These are phyloP conservation scores for Tupiocoris notatus DNA, from an alignment of 2,888 invertebrate species.

Conservation along the genomic window DNA sequence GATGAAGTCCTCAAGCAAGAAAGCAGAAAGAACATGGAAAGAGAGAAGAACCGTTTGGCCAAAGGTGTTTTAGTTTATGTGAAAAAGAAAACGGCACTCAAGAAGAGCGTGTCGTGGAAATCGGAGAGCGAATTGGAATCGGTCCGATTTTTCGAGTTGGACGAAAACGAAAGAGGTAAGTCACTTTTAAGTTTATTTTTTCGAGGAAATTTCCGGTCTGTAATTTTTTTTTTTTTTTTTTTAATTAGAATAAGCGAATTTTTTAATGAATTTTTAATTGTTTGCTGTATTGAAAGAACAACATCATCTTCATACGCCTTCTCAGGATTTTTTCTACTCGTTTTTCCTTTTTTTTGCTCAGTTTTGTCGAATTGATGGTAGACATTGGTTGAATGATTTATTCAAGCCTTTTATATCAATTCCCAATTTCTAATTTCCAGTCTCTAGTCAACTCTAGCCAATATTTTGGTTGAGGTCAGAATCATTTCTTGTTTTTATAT, in stretches of 20 bases:
- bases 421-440: too few species aligned
- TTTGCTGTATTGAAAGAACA: too few species aligned
- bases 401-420: too few species aligned
- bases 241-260: not conserved
- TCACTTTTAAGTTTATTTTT: slow-evolving; percentile 2
- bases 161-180: slow-evolving; percentile 80
- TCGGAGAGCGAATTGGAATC: slow-evolving; percentile 76
- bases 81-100: slow-evolving; percentile 61
- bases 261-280: slow-evolving; percentile 15
- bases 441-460: too few species aligned
- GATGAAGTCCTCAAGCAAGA: slow-evolving; percentile 48
- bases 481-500: too few species aligned
- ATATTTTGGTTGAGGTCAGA: too few species aligned
- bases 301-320: too few species aligned
- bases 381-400: too few species aligned
- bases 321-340: too few species aligned
- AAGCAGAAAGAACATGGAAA: slow-evolving; percentile 50
- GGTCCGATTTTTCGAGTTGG: slow-evolving; percentile 86
- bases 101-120: slow-evolving; percentile 80
- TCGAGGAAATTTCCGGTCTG: slow-evolving; percentile 1
- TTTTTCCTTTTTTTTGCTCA: too few species aligned
- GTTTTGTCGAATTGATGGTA: too few species aligned
- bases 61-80: slow-evolving; percentile 50
- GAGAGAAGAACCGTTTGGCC: slow-evolving; percentile 49
- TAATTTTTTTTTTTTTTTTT: not conserved